Conservation (phyloP, 2,797 vertebrate species). For the Characodon lateralis region DNA sequence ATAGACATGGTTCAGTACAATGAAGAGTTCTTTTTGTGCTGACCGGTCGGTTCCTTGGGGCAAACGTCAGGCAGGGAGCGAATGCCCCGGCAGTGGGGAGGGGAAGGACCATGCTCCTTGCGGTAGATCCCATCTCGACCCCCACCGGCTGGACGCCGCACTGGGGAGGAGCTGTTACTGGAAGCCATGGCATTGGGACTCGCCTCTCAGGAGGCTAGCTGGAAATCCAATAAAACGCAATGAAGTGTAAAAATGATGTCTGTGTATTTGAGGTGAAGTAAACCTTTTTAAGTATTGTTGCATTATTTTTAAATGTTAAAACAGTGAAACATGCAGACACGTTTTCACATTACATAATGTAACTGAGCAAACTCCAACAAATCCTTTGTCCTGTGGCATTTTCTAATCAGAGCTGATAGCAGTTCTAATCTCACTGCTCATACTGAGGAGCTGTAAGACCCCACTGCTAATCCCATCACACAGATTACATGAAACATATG, state of each 20-base stretch:
- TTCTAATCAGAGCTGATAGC: background rate
- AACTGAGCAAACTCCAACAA: background rate
- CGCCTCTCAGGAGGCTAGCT: constrained; percentile 84
- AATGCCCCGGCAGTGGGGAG: constrained; percentile 78
- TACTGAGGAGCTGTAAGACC: constrained; percentile 4
- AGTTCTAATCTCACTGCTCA: constrained; percentile 12
- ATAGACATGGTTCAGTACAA: background rate
- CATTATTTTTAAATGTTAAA: background rate
- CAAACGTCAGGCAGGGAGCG: constrained; percentile 95
- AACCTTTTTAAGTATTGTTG: background rate
- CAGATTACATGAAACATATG: constrained; percentile 5
- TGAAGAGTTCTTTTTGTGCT: background rate
- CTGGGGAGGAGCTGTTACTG: constrained; percentile 89
- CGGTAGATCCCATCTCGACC: constrained; percentile 86
- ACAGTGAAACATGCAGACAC: background rate
- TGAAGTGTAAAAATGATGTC: background rate
- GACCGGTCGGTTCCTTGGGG: constrained; percentile 94
- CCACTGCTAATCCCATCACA: constrained; percentile 34
- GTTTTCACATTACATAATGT: background rate
- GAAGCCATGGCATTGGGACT: constrained; percentile 93
- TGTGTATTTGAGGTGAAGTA: background rate
- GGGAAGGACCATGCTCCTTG: constrained; percentile 84
- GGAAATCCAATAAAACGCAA: constrained; percentile 2
- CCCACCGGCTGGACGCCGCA: constrained; percentile 83
- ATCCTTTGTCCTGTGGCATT: background rate